phyloP scores from a whole-genome alignment of 2,113 vertebrate genomes.

The Nesogale talazaci region DNA sequence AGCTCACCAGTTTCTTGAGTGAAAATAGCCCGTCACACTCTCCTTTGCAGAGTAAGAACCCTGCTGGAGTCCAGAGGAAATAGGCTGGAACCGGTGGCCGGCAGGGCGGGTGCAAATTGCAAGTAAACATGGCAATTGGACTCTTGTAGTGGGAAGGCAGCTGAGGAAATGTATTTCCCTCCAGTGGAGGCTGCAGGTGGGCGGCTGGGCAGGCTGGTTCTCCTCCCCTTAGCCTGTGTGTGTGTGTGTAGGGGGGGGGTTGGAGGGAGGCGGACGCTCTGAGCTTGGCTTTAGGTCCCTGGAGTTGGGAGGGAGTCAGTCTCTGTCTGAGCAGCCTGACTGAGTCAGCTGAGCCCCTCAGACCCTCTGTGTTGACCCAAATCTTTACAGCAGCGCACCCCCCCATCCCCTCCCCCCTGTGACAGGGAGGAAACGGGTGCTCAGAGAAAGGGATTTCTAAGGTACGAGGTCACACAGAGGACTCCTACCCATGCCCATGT shows the following conservation, averaged over 20 bases:
- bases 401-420: rapidly evolving
- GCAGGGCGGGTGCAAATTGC: slow-evolving; percentile 8
- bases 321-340: background rate
- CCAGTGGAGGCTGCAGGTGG: rapidly evolving
- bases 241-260: background rate
- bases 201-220: rapidly evolving
- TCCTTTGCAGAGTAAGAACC: slow-evolving; percentile 39
- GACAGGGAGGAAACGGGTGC: background rate
- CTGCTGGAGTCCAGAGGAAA: slow-evolving; percentile 13
- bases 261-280: rapidly evolving
- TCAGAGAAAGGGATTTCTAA: background rate
- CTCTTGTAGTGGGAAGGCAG: background rate
- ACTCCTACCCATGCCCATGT: too few species aligned
- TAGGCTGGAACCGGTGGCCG: slow-evolving; percentile 38
- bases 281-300: background rate
- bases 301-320: background rate
- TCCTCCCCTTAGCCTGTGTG: background rate
- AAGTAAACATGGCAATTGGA: background rate
- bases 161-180: background rate
- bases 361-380: rapidly evolving
- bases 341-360: background rate
- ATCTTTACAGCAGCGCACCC: background rate
- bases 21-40: background rate
- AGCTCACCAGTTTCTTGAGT: background rate
- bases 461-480: background rate